These are phyloP conservation scores for Andrena flavipes DNA, from an alignment of 2,888 invertebrate genomes.

Conservation along the genomic window DNA sequence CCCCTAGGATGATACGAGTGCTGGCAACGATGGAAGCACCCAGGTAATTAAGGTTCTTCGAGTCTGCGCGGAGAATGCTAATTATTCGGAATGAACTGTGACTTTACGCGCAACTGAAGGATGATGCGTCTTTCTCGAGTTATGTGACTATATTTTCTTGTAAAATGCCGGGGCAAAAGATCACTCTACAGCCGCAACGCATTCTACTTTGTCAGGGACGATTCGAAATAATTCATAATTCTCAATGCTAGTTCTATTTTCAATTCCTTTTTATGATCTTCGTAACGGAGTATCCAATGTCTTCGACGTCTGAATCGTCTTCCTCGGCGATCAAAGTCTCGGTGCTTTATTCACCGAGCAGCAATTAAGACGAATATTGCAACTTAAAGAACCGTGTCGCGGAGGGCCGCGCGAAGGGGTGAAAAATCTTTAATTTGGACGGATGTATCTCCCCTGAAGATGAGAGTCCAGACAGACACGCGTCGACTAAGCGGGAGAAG, in stretches of 20 bases:
- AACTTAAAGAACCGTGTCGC: slow-evolving; percentile 29
- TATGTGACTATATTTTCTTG: no score
- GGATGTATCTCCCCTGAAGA: slow-evolving; percentile 54
- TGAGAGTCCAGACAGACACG: slow-evolving; percentile 58
- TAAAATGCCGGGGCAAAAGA: no score
- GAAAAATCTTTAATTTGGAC: slow-evolving; percentile 58
- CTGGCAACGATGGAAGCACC: no score
- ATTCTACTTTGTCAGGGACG: no score
- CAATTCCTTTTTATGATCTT: neutral
- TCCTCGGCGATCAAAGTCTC: slow-evolving; percentile 2
- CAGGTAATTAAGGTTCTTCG: no score
- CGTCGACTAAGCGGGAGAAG: slow-evolving; percentile 57
- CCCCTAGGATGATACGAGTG: neutral
- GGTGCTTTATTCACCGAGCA: slow-evolving; percentile 24
- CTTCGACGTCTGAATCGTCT: neutral
- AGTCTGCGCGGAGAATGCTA: no score
- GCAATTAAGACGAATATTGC: slow-evolving; percentile 53
- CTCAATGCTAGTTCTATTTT: neutral
- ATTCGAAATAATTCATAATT: neutral
- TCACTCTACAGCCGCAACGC: no score
- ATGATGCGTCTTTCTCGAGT: no score
- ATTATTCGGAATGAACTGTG: no score
- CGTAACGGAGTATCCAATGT: neutral
- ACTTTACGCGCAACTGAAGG: no score
- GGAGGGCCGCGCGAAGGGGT: slow-evolving; percentile 20